These are phyloP conservation scores for Molossus alvarezi DNA, from an alignment of 2,797 vertebrate genomes.

Conservation along the genomic window DNA sequence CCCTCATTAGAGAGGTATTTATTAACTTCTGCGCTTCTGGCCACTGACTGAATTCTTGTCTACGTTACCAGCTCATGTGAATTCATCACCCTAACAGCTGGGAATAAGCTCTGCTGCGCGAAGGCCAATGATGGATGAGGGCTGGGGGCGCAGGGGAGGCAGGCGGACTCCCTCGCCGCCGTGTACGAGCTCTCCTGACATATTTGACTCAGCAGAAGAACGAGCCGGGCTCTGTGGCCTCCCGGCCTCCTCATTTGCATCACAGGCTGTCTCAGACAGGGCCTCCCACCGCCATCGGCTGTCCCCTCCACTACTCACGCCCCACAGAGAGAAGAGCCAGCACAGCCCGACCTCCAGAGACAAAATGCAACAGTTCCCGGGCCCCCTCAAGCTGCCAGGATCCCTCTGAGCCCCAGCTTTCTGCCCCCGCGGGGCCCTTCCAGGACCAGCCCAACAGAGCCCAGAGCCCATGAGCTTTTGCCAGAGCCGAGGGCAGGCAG, in stretches of 20 bases:
- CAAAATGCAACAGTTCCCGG: background rate
- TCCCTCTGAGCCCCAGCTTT: background rate
- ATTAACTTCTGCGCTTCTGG: slow-evolving; percentile 87
- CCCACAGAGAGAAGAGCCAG: background rate
- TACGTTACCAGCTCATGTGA: slow-evolving; percentile 86
- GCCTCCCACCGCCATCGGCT: background rate
- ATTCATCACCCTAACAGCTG: slow-evolving; percentile 89
- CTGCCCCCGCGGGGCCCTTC: background rate
- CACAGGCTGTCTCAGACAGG: background rate
- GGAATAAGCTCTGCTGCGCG: slow-evolving; percentile 75
- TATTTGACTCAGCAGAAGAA: background rate
- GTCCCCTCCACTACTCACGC: background rate
- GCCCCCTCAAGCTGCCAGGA: background rate
- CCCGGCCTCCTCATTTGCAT: background rate
- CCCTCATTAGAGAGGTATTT: slow-evolving; percentile 87
- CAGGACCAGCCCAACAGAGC: no score
- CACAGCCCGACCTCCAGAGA: background rate
- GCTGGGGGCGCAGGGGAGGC: background rate
- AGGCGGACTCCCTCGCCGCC: background rate
- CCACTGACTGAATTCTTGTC: slow-evolving; percentile 85
- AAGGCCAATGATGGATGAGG: slow-evolving; percentile 72
- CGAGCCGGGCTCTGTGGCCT: background rate
- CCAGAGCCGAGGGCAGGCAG: background rate
- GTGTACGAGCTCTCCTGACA: background rate
- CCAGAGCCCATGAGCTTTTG: rapidly evolving